Conservation (phyloP, 1,140 invertebrate genomes). For the Mylabris phalerata region DNA sequence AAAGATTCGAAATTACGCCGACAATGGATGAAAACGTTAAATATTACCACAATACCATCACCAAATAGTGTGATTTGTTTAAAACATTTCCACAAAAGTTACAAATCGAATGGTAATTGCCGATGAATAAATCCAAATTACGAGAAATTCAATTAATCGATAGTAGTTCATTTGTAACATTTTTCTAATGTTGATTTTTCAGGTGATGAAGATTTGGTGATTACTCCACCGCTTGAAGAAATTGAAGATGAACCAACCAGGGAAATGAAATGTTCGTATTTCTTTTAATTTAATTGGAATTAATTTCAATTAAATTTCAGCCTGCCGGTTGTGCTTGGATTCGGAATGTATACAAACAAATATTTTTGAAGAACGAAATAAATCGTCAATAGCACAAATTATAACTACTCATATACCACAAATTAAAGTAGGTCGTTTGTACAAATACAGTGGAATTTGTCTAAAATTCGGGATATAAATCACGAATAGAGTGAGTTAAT, state of each 20-base stretch:
- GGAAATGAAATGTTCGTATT: too few species aligned
- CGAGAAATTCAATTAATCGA: not conserved
- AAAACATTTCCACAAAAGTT: constrained; percentile 30
- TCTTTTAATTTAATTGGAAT: too few species aligned
- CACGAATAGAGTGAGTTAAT: too few species aligned
- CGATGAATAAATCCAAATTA: constrained; percentile 1
- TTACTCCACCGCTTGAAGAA: not conserved
- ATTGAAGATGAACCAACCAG: too few species aligned
- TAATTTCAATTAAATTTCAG: too few species aligned
- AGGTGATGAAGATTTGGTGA: not conserved
- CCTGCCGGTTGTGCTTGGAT: constrained; percentile 16
- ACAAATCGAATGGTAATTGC: constrained; percentile 5
- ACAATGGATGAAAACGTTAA: constrained; percentile 29
- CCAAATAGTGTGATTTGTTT: constrained; percentile 31
- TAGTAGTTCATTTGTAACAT: not conserved
- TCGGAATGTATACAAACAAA: not conserved
- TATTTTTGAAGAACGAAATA: constrained; percentile 20
- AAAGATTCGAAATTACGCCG: constrained; percentile 23
- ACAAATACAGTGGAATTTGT: constrained; percentile 5
- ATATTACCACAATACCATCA: constrained; percentile 17
- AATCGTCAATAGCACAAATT: constrained; percentile 13
- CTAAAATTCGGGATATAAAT: not conserved
- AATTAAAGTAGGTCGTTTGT: constrained; percentile 13
- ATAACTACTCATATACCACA: constrained; percentile 22
- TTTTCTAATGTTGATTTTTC: not conserved